Base-by-base conservation (phyloP, 2,888 invertebrate species). In the Lycophotia porphyrea region DNA sequence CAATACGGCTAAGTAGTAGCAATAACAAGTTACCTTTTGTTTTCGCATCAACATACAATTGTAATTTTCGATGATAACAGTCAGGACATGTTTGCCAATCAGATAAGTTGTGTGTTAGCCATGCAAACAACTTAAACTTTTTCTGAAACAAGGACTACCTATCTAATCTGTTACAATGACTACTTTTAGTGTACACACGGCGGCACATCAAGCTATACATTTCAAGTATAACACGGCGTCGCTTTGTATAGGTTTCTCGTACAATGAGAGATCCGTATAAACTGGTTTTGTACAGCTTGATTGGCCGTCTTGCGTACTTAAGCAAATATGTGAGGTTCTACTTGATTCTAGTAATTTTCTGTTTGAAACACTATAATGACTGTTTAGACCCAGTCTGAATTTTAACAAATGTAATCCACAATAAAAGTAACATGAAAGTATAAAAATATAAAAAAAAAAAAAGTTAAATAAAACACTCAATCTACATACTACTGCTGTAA, bases 151-250 rank as follows among this genome's bases (percentile, higher is more conserved):
- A 60, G 15, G n/a, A 39, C 47, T 83, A 83, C 74, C 74, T 81
- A 83, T 79, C 74, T 81, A 58, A 83, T 81, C 84, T 79, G 1
- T 31, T 42, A 69, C 74, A 74, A 61, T 11, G 34, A 74, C 79
- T 82, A 78, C 66, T 27, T 69, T 13, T 64, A 7, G 5, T 34
- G 15, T 21, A 42, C 39, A 11, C n/a, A n/a, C n/a, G n/a, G n/a
- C n/a, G n/a, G n/a, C n/a, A n/a, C n/a, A n/a, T n/a, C n/a, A n/a
- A n/a, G n/a, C n/a, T n/a, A n/a, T n/a, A n/a, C n/a, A n/a, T n/a
- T n/a, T n/a, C n/a, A n/a, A n/a, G n/a, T n/a, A n/a, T n/a, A n/a
- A n/a, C n/a, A n/a, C n/a, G n/a, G n/a, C n/a, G n/a, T n/a, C n/a
- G n/a, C n/a, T n/a, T n/a, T n/a, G n/a, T n/a, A n/a, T n/a, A n/a